These are phyloP conservation scores for Acarapis woodi DNA, from an alignment of 1,140 invertebrate species.

Conservation along the genomic window DNA sequence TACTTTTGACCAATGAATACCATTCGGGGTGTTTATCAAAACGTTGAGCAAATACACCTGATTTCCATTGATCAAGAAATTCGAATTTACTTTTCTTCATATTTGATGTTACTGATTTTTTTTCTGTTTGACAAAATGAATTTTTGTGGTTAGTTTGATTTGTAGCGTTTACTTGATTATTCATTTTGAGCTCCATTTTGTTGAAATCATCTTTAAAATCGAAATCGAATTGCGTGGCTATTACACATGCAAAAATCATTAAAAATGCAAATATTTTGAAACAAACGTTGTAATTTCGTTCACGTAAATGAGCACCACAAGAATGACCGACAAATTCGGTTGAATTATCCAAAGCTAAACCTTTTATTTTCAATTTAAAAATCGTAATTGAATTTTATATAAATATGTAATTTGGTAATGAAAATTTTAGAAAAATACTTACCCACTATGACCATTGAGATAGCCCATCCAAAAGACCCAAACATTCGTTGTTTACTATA, in stretches of 20 bases:
- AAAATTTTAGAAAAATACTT: too few relatives aligned
- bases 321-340: constrained; percentile 58
- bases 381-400: too few relatives aligned
- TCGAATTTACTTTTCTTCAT: constrained; percentile 8
- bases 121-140: constrained; percentile 1
- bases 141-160: constrained; percentile 9
- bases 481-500: constrained; percentile 96
- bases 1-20: constrained; percentile 61
- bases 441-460: constrained; percentile 95
- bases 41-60: constrained; percentile 69
- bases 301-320: constrained; percentile 51
- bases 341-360: constrained; percentile 80
- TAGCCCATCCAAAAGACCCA: constrained; percentile 83
- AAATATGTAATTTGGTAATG: too few relatives aligned
- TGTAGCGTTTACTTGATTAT: constrained; percentile 11
- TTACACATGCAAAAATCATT: constrained; percentile 76
- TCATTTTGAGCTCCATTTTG: constrained; percentile 4
- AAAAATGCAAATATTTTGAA: constrained; percentile 90
- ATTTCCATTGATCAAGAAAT: constrained; percentile 10
- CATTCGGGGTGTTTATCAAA: constrained; percentile 64
- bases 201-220: constrained; percentile 13
- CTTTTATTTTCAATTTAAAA: too few relatives aligned
- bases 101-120: too few relatives aligned
- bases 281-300: constrained; percentile 94
- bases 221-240: constrained; percentile 46